Base-by-base conservation (phyloP, 2,797 vertebrate genomes). In the Pangasius macronema region DNA sequence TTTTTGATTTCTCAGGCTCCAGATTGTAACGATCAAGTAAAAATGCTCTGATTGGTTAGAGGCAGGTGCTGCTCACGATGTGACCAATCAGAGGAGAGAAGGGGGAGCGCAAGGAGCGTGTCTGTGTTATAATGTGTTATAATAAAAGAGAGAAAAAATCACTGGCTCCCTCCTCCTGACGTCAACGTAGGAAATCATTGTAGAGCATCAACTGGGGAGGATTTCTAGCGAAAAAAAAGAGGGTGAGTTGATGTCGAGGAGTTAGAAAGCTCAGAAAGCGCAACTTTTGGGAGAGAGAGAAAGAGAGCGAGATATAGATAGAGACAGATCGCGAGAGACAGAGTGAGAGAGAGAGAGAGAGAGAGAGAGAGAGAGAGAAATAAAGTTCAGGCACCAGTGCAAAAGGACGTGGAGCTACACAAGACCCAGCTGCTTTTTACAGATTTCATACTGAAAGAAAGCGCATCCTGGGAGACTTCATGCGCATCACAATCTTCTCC, bases 171-270 rank as follows among this genome's bases (percentile, higher is more conserved):
- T 51, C 75, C 22, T 85, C 90, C 95, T 99, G 98, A 99, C 98
- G 98, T 99, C 97, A 98, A 94, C 94, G 92, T 96, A 95, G 97
- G 97, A 97, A 97, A 97, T 96, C 96, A 96, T 96, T 96, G 96
- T 95, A 95, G 95, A 96, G 96, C 95, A 96, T 96, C 94, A 85
- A 94, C 95, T 95, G 94, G 94, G 95, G 95, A 96, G 96, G 96
- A 87, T 87, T 87, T 97, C 96, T 96, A 95, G 96, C 95, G 95
- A 96, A 95, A 95, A 96, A 87, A 87, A 42, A 70, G 76, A 59
- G 95, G 94, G 95, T 96, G 94, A 95, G 95, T 95, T 97, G 94
- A 96, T 95, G 96, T 95, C 93, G 94, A 94, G 96, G 95, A 97
- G 96, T 97, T 96, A 72, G 88, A 86, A 94, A 94, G 95, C 94